Base-by-base conservation (phyloP, 2,888 invertebrate genomes). In the Cataglyphis cursor region DNA sequence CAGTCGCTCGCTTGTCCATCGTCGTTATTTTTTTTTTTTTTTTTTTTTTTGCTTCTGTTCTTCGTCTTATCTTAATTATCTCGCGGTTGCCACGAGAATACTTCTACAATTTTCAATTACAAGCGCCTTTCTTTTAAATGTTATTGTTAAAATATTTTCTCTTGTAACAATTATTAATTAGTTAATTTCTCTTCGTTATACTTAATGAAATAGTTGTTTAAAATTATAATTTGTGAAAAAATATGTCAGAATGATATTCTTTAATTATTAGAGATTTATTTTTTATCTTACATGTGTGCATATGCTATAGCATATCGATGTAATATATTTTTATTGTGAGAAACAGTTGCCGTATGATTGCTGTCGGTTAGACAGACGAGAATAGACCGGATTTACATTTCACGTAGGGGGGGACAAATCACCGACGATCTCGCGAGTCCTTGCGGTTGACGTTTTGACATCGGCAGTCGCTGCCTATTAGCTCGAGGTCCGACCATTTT, bases 381-480 rank as follows among this genome's bases (percentile, higher is more conserved):
- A 88, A 87, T 85, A 85, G 81, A 86, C 24, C 41, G 3, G 54
- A 24, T 35, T 64, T 51, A 51, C 31, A 9, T 41, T 24, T 65
- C 12, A 76, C 54, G 35, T n/a, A 8, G 48, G n/a, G 15, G 5
- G 18, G 61, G 80, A 88, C 89, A 89, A 87, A 87, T 88, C 89
- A 89, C 73, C 81, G 70, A 15, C 62, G 66, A 74, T 88, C 88
- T 76, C 87, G 80, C 85, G 83, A 86, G 87, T 86, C 83, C 78
- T 87, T 86, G 88, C 85, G 72, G 78, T 90, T 90, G 91, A 91
- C 92, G 88, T 91, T 91, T 91, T 90, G 91, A 92, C 91, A 91
- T 89, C 85, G 87, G 75, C 87, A 81, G 90, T 88, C 91, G 83
- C 70, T 76, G 89, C 90, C 91, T 91, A 92, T 93, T 92, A 92